Evolutionary conservation across 2,888 invertebrate species (phyloP).

Genomic region (Tribolium freemani): DNA sequence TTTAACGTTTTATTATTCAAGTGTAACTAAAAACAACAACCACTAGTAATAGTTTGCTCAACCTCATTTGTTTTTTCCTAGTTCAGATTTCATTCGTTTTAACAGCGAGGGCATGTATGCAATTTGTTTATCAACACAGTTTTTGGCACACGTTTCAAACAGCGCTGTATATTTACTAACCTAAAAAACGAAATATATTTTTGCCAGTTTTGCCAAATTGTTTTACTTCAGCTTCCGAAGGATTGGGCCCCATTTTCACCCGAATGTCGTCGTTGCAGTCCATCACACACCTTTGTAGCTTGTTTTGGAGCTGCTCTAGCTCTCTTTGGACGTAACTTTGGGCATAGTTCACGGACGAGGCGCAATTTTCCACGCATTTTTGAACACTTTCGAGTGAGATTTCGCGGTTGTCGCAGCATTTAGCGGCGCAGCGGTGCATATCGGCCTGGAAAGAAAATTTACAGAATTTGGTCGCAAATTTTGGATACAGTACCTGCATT

Average conservation of each 20-base stretch:
- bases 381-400: slow-evolving; percentile 84
- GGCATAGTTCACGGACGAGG: slow-evolving; percentile 79
- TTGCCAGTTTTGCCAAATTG: not conserved
- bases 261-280: slow-evolving; percentile 90
- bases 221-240: slow-evolving; percentile 76
- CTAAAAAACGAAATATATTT: slow-evolving; percentile 65
- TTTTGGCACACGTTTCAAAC: slow-evolving; percentile 89
- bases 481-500: slow-evolving; percentile 83
- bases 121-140: slow-evolving; percentile 90
- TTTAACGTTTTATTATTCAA: slow-evolving; percentile 1
- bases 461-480: not conserved
- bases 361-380: slow-evolving; percentile 87
- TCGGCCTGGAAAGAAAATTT: slow-evolving; percentile 73
- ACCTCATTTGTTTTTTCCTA: slow-evolving; percentile 47
- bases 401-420: slow-evolving; percentile 85
- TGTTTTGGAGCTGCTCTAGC: slow-evolving; percentile 78
- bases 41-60: not conserved
- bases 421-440: slow-evolving; percentile 92
- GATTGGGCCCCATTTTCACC: slow-evolving; percentile 82
- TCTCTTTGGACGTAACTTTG: slow-evolving; percentile 84
- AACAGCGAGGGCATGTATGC: slow-evolving; percentile 81
- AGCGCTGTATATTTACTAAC: slow-evolving; percentile 80
- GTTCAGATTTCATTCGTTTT: slow-evolving; percentile 79
- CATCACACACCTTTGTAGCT: slow-evolving; percentile 92
- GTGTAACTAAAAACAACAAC: slow-evolving; percentile 20